Evolutionary conservation across 2,113 vertebrate species (phyloP), one percentile per base, ranked within the genome.

Genomic region (Panthera uncia): DNA sequence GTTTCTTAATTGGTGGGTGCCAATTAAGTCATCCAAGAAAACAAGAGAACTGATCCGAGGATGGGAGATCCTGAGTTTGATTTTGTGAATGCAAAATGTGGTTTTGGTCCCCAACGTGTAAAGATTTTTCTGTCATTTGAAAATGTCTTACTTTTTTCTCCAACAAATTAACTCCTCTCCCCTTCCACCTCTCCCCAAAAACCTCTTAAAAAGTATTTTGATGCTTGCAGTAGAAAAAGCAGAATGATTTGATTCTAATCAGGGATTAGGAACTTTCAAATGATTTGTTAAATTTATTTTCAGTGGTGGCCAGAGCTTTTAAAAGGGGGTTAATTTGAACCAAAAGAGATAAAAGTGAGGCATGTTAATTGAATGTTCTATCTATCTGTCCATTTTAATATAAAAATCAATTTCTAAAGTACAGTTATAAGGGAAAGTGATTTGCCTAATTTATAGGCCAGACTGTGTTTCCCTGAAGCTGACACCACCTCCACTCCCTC

Each of bases 361-460:
- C 52, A 55, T 97, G 71, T 96, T 98, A 95, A 97, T 85, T 95
- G 83, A 95, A 96, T 92, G 36, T 84, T 19, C 73, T 95, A 87
- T 76, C 74, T 52, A 91, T 92, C 73, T 93, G 78, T 92, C 87
- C 90, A 94, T 91, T 96, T 95, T 96, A 96, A 95, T 96, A 95
- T 96, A 86, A 98, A 98, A 98, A 97, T 97, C 80, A 89, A 83
- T 96, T 97, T 95, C 91, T 96, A 92, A 97, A 97, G 33, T 96
- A 96, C 52, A 95, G 87, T 97, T 95, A 91, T 95, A 96, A 92
- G 55, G 93, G 76, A 96, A 97, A 96, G 81, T 88, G 94, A 97
- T 96, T 96, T 95, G 90, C 87, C 66, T 97, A 82, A 91, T 97
- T 98, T 98, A 93, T 95, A 97, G 97, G 92, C 95, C 97, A 97